These are phyloP conservation scores for Onthophagus sagittarius DNA, from an alignment of 2,888 invertebrate genomes.

Conservation along the genomic window DNA sequence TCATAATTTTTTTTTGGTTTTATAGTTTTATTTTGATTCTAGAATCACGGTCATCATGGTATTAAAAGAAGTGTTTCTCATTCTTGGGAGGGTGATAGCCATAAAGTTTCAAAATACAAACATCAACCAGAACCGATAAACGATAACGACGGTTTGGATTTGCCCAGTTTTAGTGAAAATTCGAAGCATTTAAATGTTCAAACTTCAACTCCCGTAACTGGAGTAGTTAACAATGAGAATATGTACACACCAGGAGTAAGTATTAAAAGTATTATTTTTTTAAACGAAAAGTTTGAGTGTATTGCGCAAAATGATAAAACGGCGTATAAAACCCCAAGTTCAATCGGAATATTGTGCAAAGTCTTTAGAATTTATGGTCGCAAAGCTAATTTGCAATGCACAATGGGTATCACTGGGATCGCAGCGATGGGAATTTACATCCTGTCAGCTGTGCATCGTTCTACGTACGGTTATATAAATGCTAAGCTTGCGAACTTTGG, in stretches of 20 bases:
- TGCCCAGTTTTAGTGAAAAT: slow-evolving; percentile 13
- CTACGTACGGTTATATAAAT: neutral
- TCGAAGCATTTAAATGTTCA: slow-evolving; percentile 16
- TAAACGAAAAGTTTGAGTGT: neutral
- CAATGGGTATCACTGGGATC: neutral
- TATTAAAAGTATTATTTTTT: neutral
- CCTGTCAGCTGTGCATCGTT: neutral
- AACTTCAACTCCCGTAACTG: slow-evolving; percentile 12
- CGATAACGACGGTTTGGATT: slow-evolving; percentile 26
- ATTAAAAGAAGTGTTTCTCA: slow-evolving; percentile 61
- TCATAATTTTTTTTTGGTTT: neutral
- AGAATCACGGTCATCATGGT: slow-evolving; percentile 50
- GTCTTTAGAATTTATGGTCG: neutral
- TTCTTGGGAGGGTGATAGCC: slow-evolving; percentile 59
- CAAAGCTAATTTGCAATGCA: neutral
- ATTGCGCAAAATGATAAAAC: neutral
- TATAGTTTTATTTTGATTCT: slow-evolving; percentile 5
- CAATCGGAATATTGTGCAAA: neutral
- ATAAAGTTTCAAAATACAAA: slow-evolving; percentile 55
- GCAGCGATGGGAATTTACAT: neutral
- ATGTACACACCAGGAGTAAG: slow-evolving; percentile 35
- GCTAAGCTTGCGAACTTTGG: neutral
- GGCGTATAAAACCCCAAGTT: neutral
- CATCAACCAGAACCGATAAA: slow-evolving; percentile 39
- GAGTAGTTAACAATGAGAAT: slow-evolving; percentile 27